These are phyloP conservation scores for Xestia c-nigrum DNA, from an alignment of 2,888 invertebrate genomes.

Conservation along the genomic window DNA sequence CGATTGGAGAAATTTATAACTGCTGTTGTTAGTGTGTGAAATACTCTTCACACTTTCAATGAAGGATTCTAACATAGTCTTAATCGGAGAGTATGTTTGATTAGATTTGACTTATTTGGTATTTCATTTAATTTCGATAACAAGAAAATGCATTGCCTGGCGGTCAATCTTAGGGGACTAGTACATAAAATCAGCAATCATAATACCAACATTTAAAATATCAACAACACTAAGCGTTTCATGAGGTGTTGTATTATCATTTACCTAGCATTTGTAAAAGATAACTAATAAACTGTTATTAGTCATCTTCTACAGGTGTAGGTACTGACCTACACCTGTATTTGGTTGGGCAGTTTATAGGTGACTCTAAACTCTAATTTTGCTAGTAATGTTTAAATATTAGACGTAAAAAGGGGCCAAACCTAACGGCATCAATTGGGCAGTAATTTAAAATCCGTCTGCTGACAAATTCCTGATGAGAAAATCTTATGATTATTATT, in stretches of 20 bases:
- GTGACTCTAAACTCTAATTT: not conserved
- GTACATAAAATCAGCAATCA: too few species aligned
- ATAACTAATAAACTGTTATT: too few species aligned
- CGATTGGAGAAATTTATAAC: slow-evolving; percentile 49
- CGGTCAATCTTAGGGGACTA: not conserved
- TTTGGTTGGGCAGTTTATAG: not conserved
- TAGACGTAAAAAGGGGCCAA: not conserved
- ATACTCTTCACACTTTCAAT: not conserved
- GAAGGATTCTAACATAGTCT: too few species aligned
- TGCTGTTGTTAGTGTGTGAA: not conserved
- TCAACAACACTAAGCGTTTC: too few species aligned
- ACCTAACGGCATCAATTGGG: too few species aligned
- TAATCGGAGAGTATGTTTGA: not conserved
- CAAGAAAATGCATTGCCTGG: not conserved
- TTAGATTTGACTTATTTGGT: not conserved
- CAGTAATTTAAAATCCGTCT: not conserved
- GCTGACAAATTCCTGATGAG: not conserved
- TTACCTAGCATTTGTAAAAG: not conserved
- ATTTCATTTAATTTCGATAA: not conserved
- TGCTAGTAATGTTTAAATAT: not conserved
- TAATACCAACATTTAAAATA: too few species aligned
- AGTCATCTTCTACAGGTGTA: too few species aligned
- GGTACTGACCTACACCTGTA: not conserved
- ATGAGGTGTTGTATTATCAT: not conserved
- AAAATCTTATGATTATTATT: not conserved